These are phyloP conservation scores for Brotula barbata DNA, from an alignment of 2,797 vertebrate species.

Conservation along the genomic window DNA sequence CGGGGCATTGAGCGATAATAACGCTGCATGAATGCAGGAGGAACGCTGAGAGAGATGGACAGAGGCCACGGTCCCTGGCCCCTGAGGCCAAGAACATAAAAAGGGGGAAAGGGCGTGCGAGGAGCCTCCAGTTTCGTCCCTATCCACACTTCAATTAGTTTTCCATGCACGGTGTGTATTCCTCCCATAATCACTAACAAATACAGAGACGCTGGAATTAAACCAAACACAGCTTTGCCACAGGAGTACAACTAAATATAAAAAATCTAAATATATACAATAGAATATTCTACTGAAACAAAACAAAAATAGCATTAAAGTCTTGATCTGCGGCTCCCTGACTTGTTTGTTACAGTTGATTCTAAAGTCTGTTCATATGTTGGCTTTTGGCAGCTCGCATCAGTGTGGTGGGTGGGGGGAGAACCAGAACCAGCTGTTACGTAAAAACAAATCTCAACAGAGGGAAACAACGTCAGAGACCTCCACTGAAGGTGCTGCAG, in stretches of 20 bases:
- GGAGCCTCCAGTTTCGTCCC: conserved; percentile 7
- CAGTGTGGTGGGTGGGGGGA: conserved; percentile 32
- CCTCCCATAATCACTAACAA: conserved; percentile 35
- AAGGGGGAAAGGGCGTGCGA: conserved; percentile 6
- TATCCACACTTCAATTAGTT: conserved; percentile 32
- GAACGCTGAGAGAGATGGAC: conserved; percentile 20
- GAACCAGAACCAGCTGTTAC: conserved; percentile 70
- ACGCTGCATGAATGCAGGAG: neutral
- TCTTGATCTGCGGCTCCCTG: conserved; percentile 36
- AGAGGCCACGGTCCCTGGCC: conserved; percentile 15
- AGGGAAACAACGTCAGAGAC: conserved; percentile 58
- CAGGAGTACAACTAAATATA: neutral
- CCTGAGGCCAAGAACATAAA: conserved; percentile 27
- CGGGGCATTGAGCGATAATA: too few species aligned
- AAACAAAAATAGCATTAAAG: conserved; percentile 30
- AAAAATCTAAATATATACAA: conserved; percentile 21
- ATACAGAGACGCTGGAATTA: conserved; percentile 1
- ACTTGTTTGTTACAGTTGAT: conserved; percentile 54
- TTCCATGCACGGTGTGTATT: conserved; percentile 49
- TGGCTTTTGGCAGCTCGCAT: conserved; percentile 63
- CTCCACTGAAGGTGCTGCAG: conserved; percentile 55
- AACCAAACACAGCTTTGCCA: conserved; percentile 2
- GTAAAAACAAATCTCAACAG: conserved; percentile 62
- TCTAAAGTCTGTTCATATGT: conserved; percentile 66
- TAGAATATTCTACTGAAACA: conserved; percentile 9